Evolutionary conservation across 1,140 invertebrate genomes (phyloP).

Genomic region (Carposina sasakii): DNA sequence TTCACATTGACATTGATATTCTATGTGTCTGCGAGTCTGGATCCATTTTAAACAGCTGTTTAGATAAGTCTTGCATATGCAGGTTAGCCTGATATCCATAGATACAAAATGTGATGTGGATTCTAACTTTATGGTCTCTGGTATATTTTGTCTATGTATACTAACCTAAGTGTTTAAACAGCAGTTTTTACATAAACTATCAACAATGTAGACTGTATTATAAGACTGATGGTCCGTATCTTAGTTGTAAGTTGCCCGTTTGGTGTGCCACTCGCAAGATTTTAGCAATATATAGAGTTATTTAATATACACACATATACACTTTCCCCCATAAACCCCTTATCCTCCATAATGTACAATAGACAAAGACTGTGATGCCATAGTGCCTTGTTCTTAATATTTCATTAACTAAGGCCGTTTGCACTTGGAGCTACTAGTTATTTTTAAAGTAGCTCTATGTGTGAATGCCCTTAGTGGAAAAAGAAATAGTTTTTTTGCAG

Average conservation of each 20-base stretch:
- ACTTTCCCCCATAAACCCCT: conserved; percentile 32
- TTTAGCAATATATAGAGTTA: conserved; percentile 58
- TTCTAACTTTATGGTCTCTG: background rate
- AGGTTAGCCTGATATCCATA: background rate
- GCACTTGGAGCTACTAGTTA: too few relatives aligned
- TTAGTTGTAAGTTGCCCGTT: conserved; percentile 41
- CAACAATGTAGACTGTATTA: conserved; percentile 15
- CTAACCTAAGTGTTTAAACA: background rate
- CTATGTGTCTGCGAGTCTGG: conserved; percentile 16
- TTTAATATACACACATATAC: conserved; percentile 56
- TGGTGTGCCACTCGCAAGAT: conserved; percentile 32
- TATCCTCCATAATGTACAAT: conserved; percentile 65
- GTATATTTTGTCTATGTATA: background rate
- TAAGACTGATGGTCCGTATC: conserved; percentile 56
- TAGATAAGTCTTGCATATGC: background rate
- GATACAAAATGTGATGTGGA: background rate
- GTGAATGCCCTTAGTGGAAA: too few relatives aligned
- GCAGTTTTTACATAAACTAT: background rate
- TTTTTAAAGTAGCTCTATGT: conserved; percentile 9
- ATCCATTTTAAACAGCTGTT: background rate
- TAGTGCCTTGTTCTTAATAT: conserved; percentile 28
- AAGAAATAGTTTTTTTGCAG: conserved; percentile 9
- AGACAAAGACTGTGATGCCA: conserved; percentile 36
- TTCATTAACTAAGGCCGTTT: too few relatives aligned
- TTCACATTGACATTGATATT: conserved; percentile 21